phyloP scores from a whole-genome alignment of 1,140 invertebrate species.

The Sesamia nonagrioides region DNA sequence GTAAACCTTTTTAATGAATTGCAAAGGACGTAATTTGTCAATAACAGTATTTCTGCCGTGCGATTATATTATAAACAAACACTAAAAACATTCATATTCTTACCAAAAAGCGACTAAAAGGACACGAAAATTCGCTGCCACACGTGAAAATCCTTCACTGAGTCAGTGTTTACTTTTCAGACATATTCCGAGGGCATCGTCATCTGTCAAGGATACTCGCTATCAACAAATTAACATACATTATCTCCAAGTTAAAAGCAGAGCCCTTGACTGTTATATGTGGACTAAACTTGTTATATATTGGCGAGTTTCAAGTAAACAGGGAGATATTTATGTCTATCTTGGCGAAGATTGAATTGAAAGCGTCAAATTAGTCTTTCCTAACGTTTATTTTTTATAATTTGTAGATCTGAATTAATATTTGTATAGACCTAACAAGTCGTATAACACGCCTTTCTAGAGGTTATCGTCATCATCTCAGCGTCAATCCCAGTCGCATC shows the following conservation, averaged over 20 bases:
- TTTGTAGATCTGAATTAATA: too few relatives aligned
- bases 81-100: constrained; percentile 17
- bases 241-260: constrained; percentile 33
- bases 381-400: too few relatives aligned
- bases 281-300: constrained; percentile 18
- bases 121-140: constrained; percentile 29
- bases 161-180: constrained; percentile 38
- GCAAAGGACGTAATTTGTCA: too few relatives aligned
- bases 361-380: too few relatives aligned
- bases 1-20: too few relatives aligned
- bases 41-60: too few relatives aligned
- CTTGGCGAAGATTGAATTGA: too few relatives aligned
- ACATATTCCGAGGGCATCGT: constrained; percentile 19
- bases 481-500: too few relatives aligned
- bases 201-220: constrained; percentile 42
- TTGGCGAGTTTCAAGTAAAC: not conserved
- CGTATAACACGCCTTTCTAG: too few relatives aligned
- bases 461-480: too few relatives aligned
- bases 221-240: constrained; percentile 46
- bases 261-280: constrained; percentile 21
- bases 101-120: not conserved
- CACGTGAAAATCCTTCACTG: constrained; percentile 31
- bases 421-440: too few relatives aligned
- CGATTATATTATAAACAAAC: not conserved
- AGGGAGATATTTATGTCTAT: not conserved